A percentile compares a stretch with the other conserved stretches of the same genome.
phyloP scores from a whole-genome alignment of 2,113 vertebrate genomes.

The Petrocephalus zakoni region DNA sequence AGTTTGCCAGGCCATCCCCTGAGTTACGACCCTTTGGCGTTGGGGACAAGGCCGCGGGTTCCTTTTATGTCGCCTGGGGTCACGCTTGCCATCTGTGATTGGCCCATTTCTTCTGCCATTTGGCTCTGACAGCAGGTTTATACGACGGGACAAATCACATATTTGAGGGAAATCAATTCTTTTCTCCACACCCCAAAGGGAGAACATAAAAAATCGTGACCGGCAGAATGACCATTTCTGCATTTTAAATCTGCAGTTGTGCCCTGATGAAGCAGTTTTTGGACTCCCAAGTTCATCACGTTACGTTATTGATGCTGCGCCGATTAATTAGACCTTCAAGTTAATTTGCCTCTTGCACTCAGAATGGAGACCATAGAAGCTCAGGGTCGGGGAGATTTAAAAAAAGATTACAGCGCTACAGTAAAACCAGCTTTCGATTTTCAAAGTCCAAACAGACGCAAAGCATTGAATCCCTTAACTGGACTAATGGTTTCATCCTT shows the following conservation, averaged over 20 bases:
- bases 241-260: neutral
- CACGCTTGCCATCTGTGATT: constrained; percentile 43
- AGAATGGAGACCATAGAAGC: neutral
- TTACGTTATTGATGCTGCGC: neutral
- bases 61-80: constrained; percentile 37
- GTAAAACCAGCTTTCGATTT: neutral
- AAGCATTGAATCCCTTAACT: neutral
- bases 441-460: neutral
- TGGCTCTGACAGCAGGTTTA: constrained; percentile 16
- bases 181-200: neutral
- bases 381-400: constrained; percentile 4
- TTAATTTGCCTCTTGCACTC: neutral
- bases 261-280: neutral
- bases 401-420: neutral
- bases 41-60: constrained; percentile 30
- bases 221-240: neutral
- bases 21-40: constrained; percentile 47
- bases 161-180: neutral
- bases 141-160: neutral
- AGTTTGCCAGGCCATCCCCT: constrained; percentile 45
- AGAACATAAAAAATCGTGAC: neutral
- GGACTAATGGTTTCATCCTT: neutral
- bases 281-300: neutral
- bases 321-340: neutral
- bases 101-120: constrained; percentile 5